phyloP scores from a whole-genome alignment of 2,797 vertebrate species.

The Rhinichthys osculus region DNA sequence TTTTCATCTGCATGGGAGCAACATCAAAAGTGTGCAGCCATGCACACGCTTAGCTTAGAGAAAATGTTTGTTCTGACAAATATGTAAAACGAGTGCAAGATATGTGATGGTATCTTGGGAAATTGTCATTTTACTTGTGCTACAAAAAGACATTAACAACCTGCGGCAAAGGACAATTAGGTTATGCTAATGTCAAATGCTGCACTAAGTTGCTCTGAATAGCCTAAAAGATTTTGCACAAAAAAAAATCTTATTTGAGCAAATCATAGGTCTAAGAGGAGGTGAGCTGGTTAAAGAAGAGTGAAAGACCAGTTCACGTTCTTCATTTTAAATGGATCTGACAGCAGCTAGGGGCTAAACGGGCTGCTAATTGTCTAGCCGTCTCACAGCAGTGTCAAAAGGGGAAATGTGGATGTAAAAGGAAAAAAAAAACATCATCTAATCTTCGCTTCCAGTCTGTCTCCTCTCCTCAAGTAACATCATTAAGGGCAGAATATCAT shows the following conservation, averaged over 20 bases:
- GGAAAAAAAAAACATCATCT: constrained; percentile 9
- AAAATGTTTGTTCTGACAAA: background rate
- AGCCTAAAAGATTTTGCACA: constrained; percentile 38
- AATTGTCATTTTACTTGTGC: constrained; percentile 21
- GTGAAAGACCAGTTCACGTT: constrained; percentile 33
- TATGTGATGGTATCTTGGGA: constrained; percentile 42
- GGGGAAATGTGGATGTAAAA: constrained; percentile 38
- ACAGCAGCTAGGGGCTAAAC: constrained; percentile 53
- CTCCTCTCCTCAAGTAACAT: constrained; percentile 42
- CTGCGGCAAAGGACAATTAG: constrained; percentile 36
- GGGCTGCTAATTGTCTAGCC: constrained; percentile 58
- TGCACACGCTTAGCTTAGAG: background rate
- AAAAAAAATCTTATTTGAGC: constrained; percentile 26
- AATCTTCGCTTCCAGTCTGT: constrained; percentile 40
- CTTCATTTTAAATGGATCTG: constrained; percentile 52
- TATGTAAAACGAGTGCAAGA: background rate
- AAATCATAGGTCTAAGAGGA: constrained; percentile 44
- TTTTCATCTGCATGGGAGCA: background rate
- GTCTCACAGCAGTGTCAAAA: constrained; percentile 18
- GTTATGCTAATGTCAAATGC: constrained; percentile 38
- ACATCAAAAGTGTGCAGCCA: background rate
- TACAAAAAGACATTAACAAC: constrained; percentile 1
- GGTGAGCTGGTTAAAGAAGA: constrained; percentile 25
- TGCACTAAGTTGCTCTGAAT: constrained; percentile 39
- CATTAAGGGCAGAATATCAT: constrained; percentile 54